Base-by-base conservation (phyloP, 2,888 invertebrate genomes). In the Bellardia pandia region DNA sequence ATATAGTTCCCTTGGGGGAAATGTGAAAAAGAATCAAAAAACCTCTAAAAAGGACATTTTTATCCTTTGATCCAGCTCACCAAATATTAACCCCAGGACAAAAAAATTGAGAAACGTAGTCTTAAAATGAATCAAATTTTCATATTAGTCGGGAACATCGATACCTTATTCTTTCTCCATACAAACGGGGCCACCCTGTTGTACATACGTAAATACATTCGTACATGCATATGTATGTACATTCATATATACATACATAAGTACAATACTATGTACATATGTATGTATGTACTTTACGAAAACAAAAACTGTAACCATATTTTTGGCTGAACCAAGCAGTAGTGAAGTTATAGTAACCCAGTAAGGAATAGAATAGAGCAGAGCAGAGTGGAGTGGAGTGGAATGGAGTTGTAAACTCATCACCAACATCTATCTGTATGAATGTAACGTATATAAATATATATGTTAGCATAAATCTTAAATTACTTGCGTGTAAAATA, bases 381-480 rank as follows among this genome's bases (percentile, higher is more conserved):
- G 23, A 23, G 23, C 1, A 1, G 23, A 23, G 23, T 23, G 23
- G 23, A 23, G 23, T 23, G 23, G 1, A 23, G 23, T 23, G 23
- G 23, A 23, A 1, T 14, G 14, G 60, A 33, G 30, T 60, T 5
- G 11, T 48, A 33, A 60, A 42, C 48, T 62, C 60, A 45, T 75
- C 60, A 48, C 60, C 16, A 33, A 33, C 60, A 62, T 75, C n/a
- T 37, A 62, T 75, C n/a, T 37, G 69, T 42, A 7, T 48, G 69
- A 13, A 48, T 37, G 33, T 33, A 14, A 56, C 3, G 2, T 9
- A 37, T 5, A 37, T 23, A 23, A 1, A 23, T 23, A 23, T 23
- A 37, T 37, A 37, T 37, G 37, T 37, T 9, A 42, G 72, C 33
- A 58, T 56, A 62, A 74, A 74, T 80, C 45, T 53, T 48, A 62